phyloP scores from a whole-genome alignment of 1,140 invertebrate genomes.

The Bradysia coprophila region DNA sequence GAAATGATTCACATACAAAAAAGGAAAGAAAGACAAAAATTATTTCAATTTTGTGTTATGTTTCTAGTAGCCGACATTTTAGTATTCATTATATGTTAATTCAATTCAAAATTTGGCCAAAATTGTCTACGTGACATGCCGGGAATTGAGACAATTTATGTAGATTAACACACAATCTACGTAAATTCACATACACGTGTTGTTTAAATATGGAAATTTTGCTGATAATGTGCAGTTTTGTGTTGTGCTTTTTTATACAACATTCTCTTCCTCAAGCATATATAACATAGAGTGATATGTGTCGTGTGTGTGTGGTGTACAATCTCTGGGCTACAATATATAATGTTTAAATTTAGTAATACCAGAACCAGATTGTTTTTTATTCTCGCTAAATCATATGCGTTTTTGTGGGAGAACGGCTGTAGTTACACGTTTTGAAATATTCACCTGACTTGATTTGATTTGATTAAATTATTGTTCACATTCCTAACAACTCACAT shows the following conservation, averaged over 20 bases:
- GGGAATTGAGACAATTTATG: conserved; percentile 1
- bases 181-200: background rate
- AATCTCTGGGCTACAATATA: background rate
- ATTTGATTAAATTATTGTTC: too few relatives aligned
- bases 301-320: background rate
- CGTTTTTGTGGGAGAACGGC: too few relatives aligned
- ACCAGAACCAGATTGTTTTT: too few relatives aligned
- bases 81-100: conserved; percentile 3
- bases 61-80: conserved; percentile 1
- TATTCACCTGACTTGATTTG: too few relatives aligned
- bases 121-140: conserved; percentile 1
- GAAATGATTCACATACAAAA: too few relatives aligned
- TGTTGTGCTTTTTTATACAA: background rate
- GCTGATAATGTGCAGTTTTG: background rate
- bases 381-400: too few relatives aligned
- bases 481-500: too few relatives aligned
- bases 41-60: too few relatives aligned
- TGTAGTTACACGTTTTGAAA: too few relatives aligned
- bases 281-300: background rate
- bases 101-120: conserved; percentile 1
- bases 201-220: background rate
- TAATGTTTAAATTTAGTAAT: background rate
- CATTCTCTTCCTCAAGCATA: too few relatives aligned
- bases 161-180: conserved; percentile 1
- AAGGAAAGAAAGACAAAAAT: too few relatives aligned